Evolutionary conservation across 2,888 invertebrate species (phyloP).

Genomic region (Apodemia zela): DNA sequence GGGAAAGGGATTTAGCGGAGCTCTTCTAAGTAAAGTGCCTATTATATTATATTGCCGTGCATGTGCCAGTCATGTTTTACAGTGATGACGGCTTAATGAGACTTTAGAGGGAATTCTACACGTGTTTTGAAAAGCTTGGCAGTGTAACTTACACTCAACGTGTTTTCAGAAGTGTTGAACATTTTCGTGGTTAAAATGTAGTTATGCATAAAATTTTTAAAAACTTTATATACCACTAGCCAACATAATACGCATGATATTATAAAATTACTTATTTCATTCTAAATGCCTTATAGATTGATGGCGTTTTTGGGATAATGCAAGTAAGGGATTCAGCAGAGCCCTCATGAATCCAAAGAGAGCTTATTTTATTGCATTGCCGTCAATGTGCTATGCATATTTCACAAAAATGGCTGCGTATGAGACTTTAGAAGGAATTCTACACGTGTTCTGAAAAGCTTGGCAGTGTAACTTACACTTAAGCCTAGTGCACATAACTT

Average conservation of each 20-base stretch:
- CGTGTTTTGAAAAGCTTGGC: slow-evolving; percentile 2
- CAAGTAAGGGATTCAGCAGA: too few relatives aligned
- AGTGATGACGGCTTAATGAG: slow-evolving; percentile 24
- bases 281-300: too few relatives aligned
- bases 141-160: not conserved
- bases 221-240: too few relatives aligned
- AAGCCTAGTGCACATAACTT: too few relatives aligned
- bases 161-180: not conserved
- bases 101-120: slow-evolving; percentile 19
- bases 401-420: too few relatives aligned
- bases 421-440: slow-evolving; percentile 20
- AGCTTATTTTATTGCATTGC: too few relatives aligned
- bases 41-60: slow-evolving; percentile 24
- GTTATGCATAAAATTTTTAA: too few relatives aligned
- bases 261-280: too few relatives aligned
- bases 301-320: too few relatives aligned
- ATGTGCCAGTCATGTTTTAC: slow-evolving; percentile 28
- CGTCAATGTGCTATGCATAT: too few relatives aligned
- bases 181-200: not conserved
- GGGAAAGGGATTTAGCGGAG: slow-evolving; percentile 24
- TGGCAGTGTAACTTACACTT: not conserved
- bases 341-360: too few relatives aligned
- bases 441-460: slow-evolving; percentile 14
- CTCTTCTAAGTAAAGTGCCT: slow-evolving; percentile 18
- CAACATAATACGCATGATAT: too few relatives aligned